Evolutionary conservation across 2,888 invertebrate species (phyloP), one percentile per base, ranked within the genome.

Genomic region (Diarsia brunnea): DNA sequence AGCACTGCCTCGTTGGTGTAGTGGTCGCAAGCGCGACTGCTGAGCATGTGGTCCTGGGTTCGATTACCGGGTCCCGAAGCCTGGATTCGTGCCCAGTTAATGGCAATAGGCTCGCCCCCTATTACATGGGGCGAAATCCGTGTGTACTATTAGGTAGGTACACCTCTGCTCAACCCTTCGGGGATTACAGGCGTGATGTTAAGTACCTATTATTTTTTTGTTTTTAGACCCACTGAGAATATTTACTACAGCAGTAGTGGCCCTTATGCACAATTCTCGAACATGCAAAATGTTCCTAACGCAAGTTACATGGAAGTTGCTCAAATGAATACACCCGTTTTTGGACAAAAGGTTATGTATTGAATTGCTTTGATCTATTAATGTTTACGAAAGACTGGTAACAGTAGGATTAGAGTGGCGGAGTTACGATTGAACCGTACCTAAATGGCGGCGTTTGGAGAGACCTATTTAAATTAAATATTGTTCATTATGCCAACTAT

Each of bases 221-320:
- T 70, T 71, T 86, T 67, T 63, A 91, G 92, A 51, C 83, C 87
- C 7, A 75, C 84, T 11, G 92, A 93, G 58, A 90, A 85, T 27
- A 84, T 91, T 67, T 93, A 91, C 84, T 91, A 89, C 67, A 86
- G 87, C 67, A 86, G 87, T 38, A 71, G 45, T n/a, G 90, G 90
- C 45, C 69, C 85, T 10, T 92, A 91, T 64, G 86, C 86, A 19
- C 73, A 93, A 73, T 91, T 83, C 69, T 82, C 89, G 3, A 87
- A 84, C 21, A 75, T 89, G 16, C 90, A 86, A 61, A 87, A 82
- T 31, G 75, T 84, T 27, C 47, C 80, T 24, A 82, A 77, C 45
- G 45, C 84, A 63, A 80, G 43, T 71, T 87, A 73, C 68, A 68
- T 84, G 69, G 87, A 88, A n/a, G 70, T 79, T 43, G 70, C 83